Base-by-base conservation (phyloP, 1,140 invertebrate species). In the Lucilia cuprina region DNA sequence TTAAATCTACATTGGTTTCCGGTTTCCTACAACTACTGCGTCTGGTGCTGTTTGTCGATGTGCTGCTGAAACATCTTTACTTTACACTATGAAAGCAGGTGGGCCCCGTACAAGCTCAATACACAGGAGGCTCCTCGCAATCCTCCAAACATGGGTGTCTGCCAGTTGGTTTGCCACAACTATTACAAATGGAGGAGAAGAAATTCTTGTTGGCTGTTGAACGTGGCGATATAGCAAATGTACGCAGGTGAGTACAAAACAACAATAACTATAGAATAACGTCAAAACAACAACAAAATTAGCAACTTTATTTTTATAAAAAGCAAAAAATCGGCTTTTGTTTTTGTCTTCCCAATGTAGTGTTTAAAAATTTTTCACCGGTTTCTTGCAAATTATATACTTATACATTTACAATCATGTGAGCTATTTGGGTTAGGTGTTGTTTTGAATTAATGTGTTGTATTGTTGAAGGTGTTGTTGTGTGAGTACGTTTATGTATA, bases 181-280 rank as follows among this genome's bases (percentile, higher is more conserved):
- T 94, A 14, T 92, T 97, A 21, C 94, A 93, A 82, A 89, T 95
- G 35, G 96, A 97, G 85, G 96, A 97, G 89, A 97, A 97, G 91
- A 96, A 95, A 87, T 97, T 95, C 89, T 92, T 97, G 10, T 91
- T 97, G 65, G 95, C 96, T 0, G 96, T 97, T 1, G 96, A 97
- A 91, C 92, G 96, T 75, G 96, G 96, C 13, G 96, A 97, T 88
- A 92, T 96, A 86, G 93, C 94, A 2, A 96, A 96, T 91, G 96
- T 97, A 25, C 93, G 94, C 90, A 94, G 95, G 94, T 94, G 91
- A 91, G 87, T 85, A 12, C 9, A 60, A 19, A 25, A n/a, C 19
- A 70, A 70, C n/a, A 55, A 55, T 14, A 13, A 55, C 41, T 55
- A 55, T 13, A 55, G 1, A 2, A 30, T 3, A 14, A 55, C 12